Percentiles rank a stretch among this genome's conserved stretches.
Conservation (phyloP, 2,797 vertebrate species). For the Garrulus glandarius region DNA sequence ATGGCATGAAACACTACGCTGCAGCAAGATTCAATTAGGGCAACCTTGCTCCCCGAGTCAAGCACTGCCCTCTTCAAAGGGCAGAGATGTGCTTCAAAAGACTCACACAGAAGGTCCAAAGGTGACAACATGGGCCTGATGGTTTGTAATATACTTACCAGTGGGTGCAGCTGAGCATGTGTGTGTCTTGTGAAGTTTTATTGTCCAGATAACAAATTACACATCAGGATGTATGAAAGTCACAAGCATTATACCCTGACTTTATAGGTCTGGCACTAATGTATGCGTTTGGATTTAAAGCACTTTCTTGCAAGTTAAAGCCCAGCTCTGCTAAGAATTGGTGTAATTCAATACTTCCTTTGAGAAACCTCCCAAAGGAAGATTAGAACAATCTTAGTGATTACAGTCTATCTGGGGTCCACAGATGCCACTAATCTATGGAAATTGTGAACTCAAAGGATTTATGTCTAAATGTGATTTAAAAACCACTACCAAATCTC, state of each 20-base stretch:
- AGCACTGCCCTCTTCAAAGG: not conserved
- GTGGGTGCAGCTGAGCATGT: not conserved
- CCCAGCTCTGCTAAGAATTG: conserved; percentile 31
- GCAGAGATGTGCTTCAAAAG: not conserved
- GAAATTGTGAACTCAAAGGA: conserved; percentile 61
- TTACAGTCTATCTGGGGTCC: conserved; percentile 65
- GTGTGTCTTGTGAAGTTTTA: not conserved
- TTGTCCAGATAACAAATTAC: not conserved
- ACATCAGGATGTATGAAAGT: conserved; percentile 13
- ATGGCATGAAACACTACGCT: accelerated
- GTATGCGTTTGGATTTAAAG: conserved; percentile 57
- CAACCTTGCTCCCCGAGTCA: not conserved
- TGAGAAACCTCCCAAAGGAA: conserved; percentile 65
- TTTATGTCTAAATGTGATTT: conserved; percentile 69
- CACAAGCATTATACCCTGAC: conserved; percentile 8
- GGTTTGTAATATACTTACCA: not conserved
- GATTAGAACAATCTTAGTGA: conserved; percentile 70
- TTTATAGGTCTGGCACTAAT: conserved; percentile 47
- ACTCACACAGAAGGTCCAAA: not conserved
- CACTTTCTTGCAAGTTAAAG: conserved; percentile 63
- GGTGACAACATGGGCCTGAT: not conserved
- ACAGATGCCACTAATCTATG: conserved; percentile 71
- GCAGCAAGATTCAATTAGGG: not conserved
- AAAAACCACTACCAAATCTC: conserved; percentile 41
- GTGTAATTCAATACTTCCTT: conserved; percentile 72